phyloP scores from a whole-genome alignment of 2,797 vertebrate species.

The Oceanodroma leucorhoa region DNA sequence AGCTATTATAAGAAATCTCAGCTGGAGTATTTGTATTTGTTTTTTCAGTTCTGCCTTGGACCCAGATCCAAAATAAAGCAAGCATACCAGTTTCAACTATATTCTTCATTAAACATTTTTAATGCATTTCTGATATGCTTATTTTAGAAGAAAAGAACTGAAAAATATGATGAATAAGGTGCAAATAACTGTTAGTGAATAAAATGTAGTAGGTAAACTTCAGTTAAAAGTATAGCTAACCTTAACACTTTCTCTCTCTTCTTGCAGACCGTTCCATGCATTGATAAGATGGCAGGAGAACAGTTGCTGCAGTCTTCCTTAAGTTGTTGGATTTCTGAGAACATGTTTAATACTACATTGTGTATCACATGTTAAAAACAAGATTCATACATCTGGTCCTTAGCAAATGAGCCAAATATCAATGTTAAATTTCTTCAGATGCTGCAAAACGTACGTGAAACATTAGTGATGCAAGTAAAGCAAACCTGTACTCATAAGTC shows the following conservation, averaged over 20 bases:
- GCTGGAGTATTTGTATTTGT: neutral
- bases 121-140: accelerated
- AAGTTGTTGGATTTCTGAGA: neutral
- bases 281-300: neutral
- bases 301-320: neutral
- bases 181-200: neutral
- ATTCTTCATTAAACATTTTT: neutral
- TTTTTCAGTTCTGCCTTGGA: neutral
- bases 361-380: neutral
- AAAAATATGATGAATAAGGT: neutral
- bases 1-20: neutral
- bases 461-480: neutral
- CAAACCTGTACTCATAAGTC: neutral
- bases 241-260: neutral
- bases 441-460: neutral
- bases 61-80: neutral
- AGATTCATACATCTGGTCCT: neutral
- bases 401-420: neutral
- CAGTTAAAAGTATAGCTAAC: neutral
- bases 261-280: neutral
- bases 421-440: neutral
- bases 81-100: neutral
- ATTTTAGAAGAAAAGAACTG: neutral
- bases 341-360: neutral
- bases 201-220: neutral